Conservation (phyloP, 2,797 vertebrate species). For the Ispidina picta region DNA sequence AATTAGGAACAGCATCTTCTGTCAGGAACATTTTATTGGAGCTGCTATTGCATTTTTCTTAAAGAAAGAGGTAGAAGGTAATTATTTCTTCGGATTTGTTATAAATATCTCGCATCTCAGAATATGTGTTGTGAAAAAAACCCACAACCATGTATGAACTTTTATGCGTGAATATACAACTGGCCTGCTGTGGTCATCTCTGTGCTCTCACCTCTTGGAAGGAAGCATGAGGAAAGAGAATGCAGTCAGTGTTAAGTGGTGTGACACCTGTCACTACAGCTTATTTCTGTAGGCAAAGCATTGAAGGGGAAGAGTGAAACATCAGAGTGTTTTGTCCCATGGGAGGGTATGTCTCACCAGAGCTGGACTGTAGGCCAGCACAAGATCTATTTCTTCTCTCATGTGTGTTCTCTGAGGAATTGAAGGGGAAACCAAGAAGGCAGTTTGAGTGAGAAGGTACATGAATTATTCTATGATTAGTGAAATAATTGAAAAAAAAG, state of each 20-base stretch:
- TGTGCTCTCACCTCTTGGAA: background rate
- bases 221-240: background rate
- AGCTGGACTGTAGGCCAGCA: background rate
- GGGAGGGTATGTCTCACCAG: background rate
- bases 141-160: background rate
- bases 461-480: background rate
- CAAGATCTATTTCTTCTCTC: background rate
- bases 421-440: background rate
- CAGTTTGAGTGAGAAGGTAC: background rate
- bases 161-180: background rate
- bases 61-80: background rate
- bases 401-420: background rate
- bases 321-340: background rate
- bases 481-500: background rate
- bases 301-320: background rate
- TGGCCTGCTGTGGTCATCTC: rapidly evolving
- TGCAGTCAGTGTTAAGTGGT: background rate
- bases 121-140: background rate
- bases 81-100: background rate
- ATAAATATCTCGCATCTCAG: background rate
- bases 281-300: background rate
- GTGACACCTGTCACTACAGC: background rate
- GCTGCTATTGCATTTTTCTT: background rate
- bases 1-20: background rate
- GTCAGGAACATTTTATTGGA: background rate